Conservation (phyloP, 2,113 vertebrate species). For the Megaptera novaeangliae region DNA sequence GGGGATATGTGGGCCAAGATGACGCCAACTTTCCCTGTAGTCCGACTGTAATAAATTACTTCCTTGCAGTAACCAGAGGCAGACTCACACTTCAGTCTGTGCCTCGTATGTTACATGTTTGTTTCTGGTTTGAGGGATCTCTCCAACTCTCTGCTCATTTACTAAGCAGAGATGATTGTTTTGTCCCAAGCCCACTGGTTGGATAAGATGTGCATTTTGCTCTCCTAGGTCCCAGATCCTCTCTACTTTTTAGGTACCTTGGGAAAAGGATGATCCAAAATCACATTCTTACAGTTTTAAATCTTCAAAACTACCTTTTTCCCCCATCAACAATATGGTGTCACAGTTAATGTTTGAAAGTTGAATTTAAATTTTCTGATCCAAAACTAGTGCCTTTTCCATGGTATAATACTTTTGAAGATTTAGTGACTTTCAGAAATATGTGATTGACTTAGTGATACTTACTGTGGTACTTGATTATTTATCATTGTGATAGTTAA, state of each 20-base stretch:
- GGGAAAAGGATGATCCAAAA: not conserved
- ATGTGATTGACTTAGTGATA: not conserved
- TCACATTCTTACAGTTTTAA: not conserved
- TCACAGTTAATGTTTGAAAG: not conserved
- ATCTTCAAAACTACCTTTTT: not conserved
- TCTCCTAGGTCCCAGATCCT: not conserved
- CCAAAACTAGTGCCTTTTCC: not conserved
- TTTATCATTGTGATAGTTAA: not conserved
- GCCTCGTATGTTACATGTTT: not conserved
- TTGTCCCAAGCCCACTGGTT: not conserved
- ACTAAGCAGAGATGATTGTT: not conserved
- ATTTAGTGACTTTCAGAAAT: not conserved
- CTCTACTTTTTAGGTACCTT: not conserved
- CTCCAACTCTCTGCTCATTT: not conserved
- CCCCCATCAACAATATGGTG: not conserved
- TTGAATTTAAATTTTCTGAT: not conserved
- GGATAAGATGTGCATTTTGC: not conserved
- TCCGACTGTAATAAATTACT: constrained; percentile 35
- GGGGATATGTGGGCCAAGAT: not conserved
- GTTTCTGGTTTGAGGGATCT: not conserved
- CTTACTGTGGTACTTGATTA: not conserved
- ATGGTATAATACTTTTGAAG: not conserved
- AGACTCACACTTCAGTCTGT: not conserved
- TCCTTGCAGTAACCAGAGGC: constrained; percentile 38
- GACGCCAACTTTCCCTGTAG: not conserved